Percentiles rank a stretch among this genome's conserved stretches.
phyloP scores from a whole-genome alignment of 2,113 vertebrate genomes.

The Bungarus multicinctus region DNA sequence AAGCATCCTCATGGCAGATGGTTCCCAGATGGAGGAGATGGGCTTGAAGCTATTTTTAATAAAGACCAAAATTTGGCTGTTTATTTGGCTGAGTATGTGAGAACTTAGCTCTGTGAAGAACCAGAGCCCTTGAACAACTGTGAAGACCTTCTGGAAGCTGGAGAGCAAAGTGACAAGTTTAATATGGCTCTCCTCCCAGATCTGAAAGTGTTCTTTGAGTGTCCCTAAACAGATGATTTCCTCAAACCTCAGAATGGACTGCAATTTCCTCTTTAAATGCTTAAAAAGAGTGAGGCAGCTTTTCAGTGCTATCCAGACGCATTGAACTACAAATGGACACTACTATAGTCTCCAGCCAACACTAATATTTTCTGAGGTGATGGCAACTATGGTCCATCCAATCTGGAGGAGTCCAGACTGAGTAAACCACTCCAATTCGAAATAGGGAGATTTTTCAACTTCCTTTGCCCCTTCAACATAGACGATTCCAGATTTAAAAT shows the following conservation, averaged over 20 bases:
- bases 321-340: background rate
- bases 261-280: background rate
- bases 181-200: background rate
- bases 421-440: background rate
- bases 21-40: background rate
- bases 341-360: background rate
- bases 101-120: background rate
- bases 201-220: background rate
- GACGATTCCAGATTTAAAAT: background rate
- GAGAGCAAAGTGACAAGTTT: background rate
- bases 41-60: constrained; percentile 23
- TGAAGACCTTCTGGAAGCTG: background rate
- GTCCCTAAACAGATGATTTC: background rate
- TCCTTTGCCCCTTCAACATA: background rate
- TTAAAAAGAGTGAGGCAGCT: background rate
- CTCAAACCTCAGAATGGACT: background rate
- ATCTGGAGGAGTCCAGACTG: background rate
- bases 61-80: background rate
- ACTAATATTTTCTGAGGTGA: background rate
- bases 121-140: background rate
- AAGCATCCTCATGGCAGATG: constrained; percentile 1
- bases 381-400: background rate
- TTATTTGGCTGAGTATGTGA: background rate
- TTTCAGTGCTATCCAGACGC: background rate
- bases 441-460: background rate